Percentiles rank a stretch among this genome's conserved stretches.
Conservation (phyloP, 1,140 invertebrate species). For the Lepeophtheirus salmonis region DNA sequence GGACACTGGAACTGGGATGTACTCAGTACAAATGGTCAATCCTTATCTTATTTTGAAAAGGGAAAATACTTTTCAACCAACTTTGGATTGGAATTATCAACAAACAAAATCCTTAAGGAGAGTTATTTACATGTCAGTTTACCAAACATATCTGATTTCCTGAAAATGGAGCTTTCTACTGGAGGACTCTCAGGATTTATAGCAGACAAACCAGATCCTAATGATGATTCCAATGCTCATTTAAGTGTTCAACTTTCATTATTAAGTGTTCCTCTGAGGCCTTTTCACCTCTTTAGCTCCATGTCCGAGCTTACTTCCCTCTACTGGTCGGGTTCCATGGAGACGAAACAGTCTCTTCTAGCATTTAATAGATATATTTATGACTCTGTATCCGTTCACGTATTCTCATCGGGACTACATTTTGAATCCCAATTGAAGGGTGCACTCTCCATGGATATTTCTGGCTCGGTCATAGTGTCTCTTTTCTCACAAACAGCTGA, state of each 20-base stretch:
- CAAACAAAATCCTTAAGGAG: neutral
- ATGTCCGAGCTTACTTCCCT: neutral
- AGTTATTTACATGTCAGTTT: neutral
- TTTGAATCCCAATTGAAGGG: neutral
- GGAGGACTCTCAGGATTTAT: neutral
- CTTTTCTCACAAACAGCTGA: neutral
- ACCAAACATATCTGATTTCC: neutral
- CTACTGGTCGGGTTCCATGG: neutral
- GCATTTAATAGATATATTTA: neutral
- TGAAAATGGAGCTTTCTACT: neutral
- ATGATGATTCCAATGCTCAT: neutral
- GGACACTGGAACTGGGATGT: neutral
- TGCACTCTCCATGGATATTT: neutral
- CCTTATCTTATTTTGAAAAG: neutral
- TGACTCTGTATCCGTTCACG: neutral
- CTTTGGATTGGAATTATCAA: neutral
- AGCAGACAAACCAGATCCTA: neutral
- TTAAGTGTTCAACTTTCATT: neutral
- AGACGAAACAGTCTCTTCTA: neutral
- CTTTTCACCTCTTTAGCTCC: neutral
- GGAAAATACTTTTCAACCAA: neutral
- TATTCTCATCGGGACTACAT: neutral
- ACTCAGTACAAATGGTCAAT: neutral
- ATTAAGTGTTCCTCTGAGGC: neutral
- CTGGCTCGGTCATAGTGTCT: neutral